Conservation (phyloP, 2,113 vertebrate species). For the Nematolebias whitei region DNA sequence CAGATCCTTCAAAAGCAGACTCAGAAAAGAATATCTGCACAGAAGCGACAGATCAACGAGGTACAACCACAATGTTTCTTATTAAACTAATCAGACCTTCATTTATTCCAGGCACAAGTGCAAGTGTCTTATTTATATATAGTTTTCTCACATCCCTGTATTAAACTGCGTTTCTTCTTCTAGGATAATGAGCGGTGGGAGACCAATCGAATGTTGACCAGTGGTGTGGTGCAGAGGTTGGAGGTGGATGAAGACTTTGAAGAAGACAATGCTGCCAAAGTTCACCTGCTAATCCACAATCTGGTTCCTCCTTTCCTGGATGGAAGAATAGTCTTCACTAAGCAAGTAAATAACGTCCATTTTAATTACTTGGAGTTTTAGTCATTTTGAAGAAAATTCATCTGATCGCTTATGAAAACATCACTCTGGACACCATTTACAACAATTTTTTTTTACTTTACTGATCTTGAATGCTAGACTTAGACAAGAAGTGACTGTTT, state of each 20-base stretch:
- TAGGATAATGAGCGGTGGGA: slow-evolving; percentile 99
- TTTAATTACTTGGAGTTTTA: neutral
- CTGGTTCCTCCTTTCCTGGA: slow-evolving; percentile 96
- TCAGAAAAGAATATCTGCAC: slow-evolving; percentile 96
- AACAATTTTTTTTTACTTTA: neutral
- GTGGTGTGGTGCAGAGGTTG: slow-evolving; percentile 94
- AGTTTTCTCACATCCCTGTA: neutral
- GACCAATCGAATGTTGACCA: slow-evolving; percentile 99
- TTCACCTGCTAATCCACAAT: slow-evolving; percentile 96
- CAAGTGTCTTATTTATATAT: neutral
- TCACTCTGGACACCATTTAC: neutral
- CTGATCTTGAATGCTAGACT: neutral
- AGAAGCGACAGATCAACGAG: slow-evolving; percentile 97
- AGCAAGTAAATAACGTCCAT: slow-evolving; percentile 82
- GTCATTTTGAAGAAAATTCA: neutral
- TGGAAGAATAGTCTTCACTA: slow-evolving; percentile 97
- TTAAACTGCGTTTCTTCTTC: slow-evolving; percentile 4
- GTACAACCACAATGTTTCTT: slow-evolving; percentile 63
- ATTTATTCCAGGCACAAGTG: neutral
- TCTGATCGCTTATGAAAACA: too few relatives aligned
- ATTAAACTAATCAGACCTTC: neutral
- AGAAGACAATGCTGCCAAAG: slow-evolving; percentile 95
- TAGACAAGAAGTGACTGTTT: too few relatives aligned
- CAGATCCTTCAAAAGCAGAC: slow-evolving; percentile 96
- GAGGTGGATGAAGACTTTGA: slow-evolving; percentile 99